Evolutionary conservation across 2,797 vertebrate genomes (phyloP).

Genomic region (Pteropus rufus): DNA sequence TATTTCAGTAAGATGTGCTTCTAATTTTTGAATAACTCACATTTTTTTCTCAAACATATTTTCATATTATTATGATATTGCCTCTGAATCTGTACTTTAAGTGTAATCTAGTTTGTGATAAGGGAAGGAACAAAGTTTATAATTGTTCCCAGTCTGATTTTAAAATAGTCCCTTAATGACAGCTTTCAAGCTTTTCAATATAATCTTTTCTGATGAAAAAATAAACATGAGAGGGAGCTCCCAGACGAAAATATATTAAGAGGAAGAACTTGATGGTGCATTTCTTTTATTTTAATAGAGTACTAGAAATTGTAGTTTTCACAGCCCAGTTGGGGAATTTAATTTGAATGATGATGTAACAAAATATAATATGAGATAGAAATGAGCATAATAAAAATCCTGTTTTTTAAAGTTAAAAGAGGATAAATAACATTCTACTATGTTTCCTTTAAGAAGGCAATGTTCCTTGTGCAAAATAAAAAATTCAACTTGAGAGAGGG

Average conservation of each 20-base stretch:
- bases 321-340: slow-evolving; percentile 22
- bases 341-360: slow-evolving; percentile 24
- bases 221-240: slow-evolving; percentile 27
- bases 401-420: slow-evolving; percentile 43
- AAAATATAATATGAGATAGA: slow-evolving; percentile 10
- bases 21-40: slow-evolving; percentile 1
- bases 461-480: neutral
- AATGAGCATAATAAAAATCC: slow-evolving; percentile 19
- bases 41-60: slow-evolving; percentile 35
- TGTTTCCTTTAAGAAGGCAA: neutral
- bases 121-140: slow-evolving; percentile 40
- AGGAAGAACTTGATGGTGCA: neutral
- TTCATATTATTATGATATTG: slow-evolving; percentile 50
- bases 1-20: slow-evolving; percentile 50
- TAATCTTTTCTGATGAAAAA: slow-evolving; percentile 48
- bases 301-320: slow-evolving; percentile 25
- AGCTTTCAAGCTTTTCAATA: slow-evolving; percentile 59
- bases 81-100: slow-evolving; percentile 48
- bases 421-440: neutral
- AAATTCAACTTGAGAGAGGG: neutral
- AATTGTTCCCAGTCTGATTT: slow-evolving; percentile 44
- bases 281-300: slow-evolving; percentile 29
- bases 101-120: slow-evolving; percentile 54
- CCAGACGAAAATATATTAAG: neutral
- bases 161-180: slow-evolving; percentile 44